Percentiles rank a stretch among this genome's conserved stretches.
Evolutionary conservation across 1,140 invertebrate genomes (phyloP).

Genomic region (Berghia stephanieae): DNA sequence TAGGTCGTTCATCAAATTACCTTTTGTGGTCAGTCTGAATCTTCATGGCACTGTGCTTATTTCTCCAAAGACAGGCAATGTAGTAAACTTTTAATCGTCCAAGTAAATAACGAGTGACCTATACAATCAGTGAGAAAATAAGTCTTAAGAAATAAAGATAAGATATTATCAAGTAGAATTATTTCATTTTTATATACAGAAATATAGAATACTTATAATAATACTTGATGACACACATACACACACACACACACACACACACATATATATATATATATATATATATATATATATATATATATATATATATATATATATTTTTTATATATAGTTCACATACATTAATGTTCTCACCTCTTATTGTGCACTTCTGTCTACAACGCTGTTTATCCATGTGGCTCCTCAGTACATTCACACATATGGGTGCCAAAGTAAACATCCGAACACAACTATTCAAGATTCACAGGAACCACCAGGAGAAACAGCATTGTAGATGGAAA

Average conservation of each 20-base stretch:
- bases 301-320: slow-evolving; percentile 25
- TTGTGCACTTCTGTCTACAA: no score
- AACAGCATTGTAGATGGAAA: no score
- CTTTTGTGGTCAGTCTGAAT: no score
- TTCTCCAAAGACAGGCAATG: not conserved
- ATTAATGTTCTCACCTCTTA: no score
- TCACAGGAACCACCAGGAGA: no score
- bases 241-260: slow-evolving; percentile 23
- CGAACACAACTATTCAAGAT: not conserved
- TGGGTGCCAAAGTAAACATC: not conserved
- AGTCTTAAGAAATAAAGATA: not conserved
- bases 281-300: slow-evolving; percentile 29
- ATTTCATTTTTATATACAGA: not conserved
- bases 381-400: no score
- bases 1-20: no score
- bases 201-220: not conserved
- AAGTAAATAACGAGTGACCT: no score
- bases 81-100: not conserved
- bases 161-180: not conserved
- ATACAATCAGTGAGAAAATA: not conserved
- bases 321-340: not conserved
- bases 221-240: not conserved
- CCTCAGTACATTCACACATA: no score
- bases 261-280: slow-evolving; percentile 25
- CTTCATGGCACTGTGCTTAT: not conserved